phyloP scores from a whole-genome alignment of 30 jellyfish, hydroid and myxozoan genomes.

The Calvadosia cruxmelitensis region DNA sequence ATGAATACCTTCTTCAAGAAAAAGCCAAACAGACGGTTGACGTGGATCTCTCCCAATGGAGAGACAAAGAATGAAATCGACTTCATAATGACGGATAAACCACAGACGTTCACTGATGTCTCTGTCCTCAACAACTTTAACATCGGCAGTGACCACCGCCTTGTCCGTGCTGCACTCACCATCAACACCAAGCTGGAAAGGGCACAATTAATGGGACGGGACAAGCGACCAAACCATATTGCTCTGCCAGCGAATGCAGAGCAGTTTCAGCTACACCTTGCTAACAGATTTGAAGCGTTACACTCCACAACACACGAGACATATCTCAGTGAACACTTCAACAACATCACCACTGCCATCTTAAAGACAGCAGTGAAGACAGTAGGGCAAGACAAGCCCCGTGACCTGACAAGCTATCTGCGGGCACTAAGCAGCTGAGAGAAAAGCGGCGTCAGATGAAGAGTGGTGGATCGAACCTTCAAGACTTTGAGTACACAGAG shows the following conservation, averaged over 20 bases:
- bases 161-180: slow-evolving; percentile 21
- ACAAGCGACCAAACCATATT: slow-evolving; percentile 1
- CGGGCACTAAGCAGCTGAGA: background rate
- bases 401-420: background rate
- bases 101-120: background rate
- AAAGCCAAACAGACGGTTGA: slow-evolving; percentile 17
- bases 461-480: no score
- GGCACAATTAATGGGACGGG: slow-evolving; percentile 16
- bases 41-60: slow-evolving; percentile 20
- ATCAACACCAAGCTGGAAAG: no score
- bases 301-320: slow-evolving; percentile 5
- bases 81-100: slow-evolving; percentile 18
- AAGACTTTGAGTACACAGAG: slow-evolving; percentile 7
- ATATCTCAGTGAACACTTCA: slow-evolving; percentile 16
- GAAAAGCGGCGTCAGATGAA: background rate
- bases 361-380: slow-evolving; percentile 7
- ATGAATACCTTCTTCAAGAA: no score
- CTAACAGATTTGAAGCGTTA: slow-evolving; percentile 19
- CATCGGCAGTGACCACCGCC: slow-evolving; percentile 30
- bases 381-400: no score
- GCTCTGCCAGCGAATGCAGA: slow-evolving; percentile 13
- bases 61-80: slow-evolving; percentile 16
- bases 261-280: slow-evolving; percentile 31
- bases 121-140: slow-evolving; percentile 21
- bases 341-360: slow-evolving; percentile 19